Evolutionary conservation across 2,888 invertebrate genomes (phyloP).

Genomic region (Volucella inflata): DNA sequence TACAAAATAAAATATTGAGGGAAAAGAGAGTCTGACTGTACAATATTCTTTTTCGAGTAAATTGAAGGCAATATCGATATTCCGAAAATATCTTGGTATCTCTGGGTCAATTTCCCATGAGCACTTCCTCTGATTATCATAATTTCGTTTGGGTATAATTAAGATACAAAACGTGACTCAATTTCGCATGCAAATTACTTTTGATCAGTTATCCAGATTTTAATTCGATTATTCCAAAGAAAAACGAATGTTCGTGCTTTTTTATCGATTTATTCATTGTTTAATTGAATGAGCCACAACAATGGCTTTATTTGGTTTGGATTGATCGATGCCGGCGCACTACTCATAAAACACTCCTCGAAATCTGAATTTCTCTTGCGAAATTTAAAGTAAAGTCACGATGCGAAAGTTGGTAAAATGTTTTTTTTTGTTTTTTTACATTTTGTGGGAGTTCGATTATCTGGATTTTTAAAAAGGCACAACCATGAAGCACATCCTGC

Average conservation of each 20-base stretch:
- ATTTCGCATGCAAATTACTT: conserved; percentile 11
- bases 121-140: background rate
- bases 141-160: background rate
- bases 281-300: conserved; percentile 25
- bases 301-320: background rate
- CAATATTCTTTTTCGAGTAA: no score
- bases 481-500: conserved; percentile 1
- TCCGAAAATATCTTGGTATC: no score
- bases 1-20: no score
- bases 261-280: conserved; percentile 16
- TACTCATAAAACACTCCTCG: conserved; percentile 7
- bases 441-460: background rate
- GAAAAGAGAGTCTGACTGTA: no score
- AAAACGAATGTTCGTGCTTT: background rate
- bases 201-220: background rate
- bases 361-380: background rate
- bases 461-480: background rate
- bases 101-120: background rate
- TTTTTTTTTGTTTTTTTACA: background rate
- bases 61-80: no score
- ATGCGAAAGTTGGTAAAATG: background rate
- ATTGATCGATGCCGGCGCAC: no score
- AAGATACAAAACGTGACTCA: conserved; percentile 22
- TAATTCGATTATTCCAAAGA: conserved; percentile 25
- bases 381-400: conserved; percentile 43